phyloP scores from a whole-genome alignment of 92 coral and sea anemone genomes.

The Porites rus region DNA sequence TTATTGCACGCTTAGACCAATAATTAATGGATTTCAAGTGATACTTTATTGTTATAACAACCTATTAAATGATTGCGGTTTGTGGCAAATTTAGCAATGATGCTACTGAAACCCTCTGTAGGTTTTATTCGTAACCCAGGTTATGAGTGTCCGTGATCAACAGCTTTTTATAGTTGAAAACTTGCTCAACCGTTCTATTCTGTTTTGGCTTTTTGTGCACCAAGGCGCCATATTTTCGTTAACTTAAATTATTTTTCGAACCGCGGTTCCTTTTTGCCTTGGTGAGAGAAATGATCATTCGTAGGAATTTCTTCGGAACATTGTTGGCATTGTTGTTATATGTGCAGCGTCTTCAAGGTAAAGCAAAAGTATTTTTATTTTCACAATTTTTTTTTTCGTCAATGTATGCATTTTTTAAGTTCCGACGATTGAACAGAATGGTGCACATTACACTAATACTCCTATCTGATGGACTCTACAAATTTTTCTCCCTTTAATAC shows the following conservation, averaged over 20 bases:
- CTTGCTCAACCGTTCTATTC: neutral
- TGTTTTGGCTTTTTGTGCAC: neutral
- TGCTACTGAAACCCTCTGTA: neutral
- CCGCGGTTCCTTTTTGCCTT: too few relatives aligned
- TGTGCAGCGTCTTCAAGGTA: slow-evolving; percentile 28
- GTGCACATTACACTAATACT: too few relatives aligned
- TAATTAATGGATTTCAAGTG: slow-evolving; percentile 8
- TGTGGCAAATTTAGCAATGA: slow-evolving; percentile 11
- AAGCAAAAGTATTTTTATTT: neutral
- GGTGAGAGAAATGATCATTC: neutral
- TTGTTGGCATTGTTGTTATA: slow-evolving; percentile 8
- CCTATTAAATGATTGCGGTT: slow-evolving; percentile 37
- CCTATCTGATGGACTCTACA: too few relatives aligned
- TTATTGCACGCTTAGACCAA: slow-evolving; percentile 25
- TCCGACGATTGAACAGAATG: neutral
- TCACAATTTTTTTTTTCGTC: neutral
- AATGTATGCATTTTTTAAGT: neutral
- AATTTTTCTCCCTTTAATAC: too few relatives aligned
- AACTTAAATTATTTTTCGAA: neutral
- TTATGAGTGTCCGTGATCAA: too few relatives aligned
- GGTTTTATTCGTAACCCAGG: neutral
- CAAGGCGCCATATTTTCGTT: neutral
- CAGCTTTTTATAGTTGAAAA: neutral
- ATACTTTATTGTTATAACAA: slow-evolving; percentile 8
- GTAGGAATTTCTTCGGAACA: neutral